Percentiles rank a stretch among this genome's conserved stretches.
Evolutionary conservation across 2,888 invertebrate species (phyloP).

Genomic region (Leucozona laternaria): DNA sequence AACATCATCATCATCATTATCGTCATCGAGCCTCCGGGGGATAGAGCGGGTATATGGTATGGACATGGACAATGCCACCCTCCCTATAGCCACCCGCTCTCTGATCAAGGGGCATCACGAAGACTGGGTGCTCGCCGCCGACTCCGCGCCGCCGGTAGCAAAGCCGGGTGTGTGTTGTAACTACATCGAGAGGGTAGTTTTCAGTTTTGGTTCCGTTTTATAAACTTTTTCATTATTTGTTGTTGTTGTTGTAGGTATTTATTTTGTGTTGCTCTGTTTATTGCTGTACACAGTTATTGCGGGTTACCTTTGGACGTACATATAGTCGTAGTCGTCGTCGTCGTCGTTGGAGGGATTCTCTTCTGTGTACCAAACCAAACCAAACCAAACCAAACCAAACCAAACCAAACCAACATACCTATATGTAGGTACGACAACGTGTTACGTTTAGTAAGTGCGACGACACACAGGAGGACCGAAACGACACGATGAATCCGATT

Average conservation of each 20-base stretch:
- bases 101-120: constrained; percentile 32
- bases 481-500: constrained; percentile 65
- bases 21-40: constrained; percentile 20
- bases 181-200: constrained; percentile 69
- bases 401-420: constrained; percentile 4
- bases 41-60: neutral
- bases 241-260: constrained; percentile 38
- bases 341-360: constrained; percentile 33
- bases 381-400: constrained; percentile 3
- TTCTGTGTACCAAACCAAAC: constrained; percentile 35
- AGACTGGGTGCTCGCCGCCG: constrained; percentile 28
- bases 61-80: constrained; percentile 43
- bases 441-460: constrained; percentile 45
- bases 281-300: constrained; percentile 69
- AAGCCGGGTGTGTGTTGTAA: constrained; percentile 45
- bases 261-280: constrained; percentile 51
- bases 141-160: constrained; percentile 31
- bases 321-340: neutral
- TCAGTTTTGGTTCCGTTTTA: constrained; percentile 65
- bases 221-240: constrained; percentile 31
- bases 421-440: neutral
- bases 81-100: neutral
- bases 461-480: constrained; percentile 52
- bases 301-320: constrained; percentile 67
- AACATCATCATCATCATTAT: constrained; percentile 59